These are phyloP conservation scores for Pristionchus arcanus DNA, from an alignment of 2,888 invertebrate genomes.

Conservation along the genomic window DNA sequence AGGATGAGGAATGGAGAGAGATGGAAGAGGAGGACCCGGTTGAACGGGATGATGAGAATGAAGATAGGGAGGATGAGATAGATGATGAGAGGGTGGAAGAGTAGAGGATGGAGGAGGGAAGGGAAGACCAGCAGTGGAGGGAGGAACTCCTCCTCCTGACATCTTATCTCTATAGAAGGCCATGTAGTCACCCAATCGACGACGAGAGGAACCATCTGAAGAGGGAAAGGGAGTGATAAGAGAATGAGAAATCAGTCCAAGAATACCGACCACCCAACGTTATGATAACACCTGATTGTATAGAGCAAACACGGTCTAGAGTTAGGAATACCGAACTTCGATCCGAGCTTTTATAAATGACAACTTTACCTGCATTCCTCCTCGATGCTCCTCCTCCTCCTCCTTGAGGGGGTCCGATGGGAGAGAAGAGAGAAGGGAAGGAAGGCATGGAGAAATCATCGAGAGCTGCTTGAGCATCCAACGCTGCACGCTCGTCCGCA, in stretches of 20 bases:
- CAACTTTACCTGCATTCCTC: constrained; percentile 11
- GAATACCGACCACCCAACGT: background rate
- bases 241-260: background rate
- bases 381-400: constrained; percentile 3
- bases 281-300: background rate
- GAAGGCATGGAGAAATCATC: constrained; percentile 62
- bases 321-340: too few species aligned
- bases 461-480: constrained; percentile 63
- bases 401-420: constrained; percentile 46
- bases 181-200: constrained; percentile 67
- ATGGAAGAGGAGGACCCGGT: constrained; percentile 4
- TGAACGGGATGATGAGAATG: constrained; percentile 46
- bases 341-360: background rate
- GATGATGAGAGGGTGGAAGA: constrained; percentile 1
- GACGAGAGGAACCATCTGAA: constrained; percentile 50
- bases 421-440: constrained; percentile 42
- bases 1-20: background rate
- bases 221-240: background rate
- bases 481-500: constrained; percentile 53
- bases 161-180: constrained; percentile 65
- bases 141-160: constrained; percentile 15
- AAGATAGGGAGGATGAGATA: constrained; percentile 43
- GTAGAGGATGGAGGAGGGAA: constrained; percentile 31
- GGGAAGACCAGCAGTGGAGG: constrained; percentile 34
- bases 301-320: background rate